Percentiles rank a stretch among this genome's conserved stretches.
Evolutionary conservation across 1,140 invertebrate species (phyloP).

Genomic region (Pseudobourletiella spinata): DNA sequence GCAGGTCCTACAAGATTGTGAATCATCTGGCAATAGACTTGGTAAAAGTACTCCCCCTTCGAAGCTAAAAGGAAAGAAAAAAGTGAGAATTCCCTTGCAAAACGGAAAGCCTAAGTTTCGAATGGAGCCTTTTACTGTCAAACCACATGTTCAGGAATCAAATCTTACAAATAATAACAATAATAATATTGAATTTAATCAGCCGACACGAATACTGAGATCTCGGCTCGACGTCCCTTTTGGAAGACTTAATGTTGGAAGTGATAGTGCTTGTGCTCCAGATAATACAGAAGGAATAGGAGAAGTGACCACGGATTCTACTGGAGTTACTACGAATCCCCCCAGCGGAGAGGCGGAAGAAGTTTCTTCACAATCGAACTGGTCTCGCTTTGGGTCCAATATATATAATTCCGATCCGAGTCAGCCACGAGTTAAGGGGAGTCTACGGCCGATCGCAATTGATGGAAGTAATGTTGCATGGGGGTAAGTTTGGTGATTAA

Average conservation of each 20-base stretch:
- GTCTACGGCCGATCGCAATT: conserved; percentile 69
- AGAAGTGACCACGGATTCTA: background rate
- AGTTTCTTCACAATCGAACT: background rate
- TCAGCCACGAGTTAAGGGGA: background rate
- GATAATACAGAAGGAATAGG: background rate
- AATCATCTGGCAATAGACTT: no score
- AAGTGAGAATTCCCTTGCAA: no score
- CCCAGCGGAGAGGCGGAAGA: no score
- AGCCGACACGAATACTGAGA: background rate
- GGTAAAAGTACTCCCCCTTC: no score
- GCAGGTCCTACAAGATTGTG: no score
- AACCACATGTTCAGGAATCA: no score
- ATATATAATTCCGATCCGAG: background rate
- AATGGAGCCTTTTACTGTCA: no score
- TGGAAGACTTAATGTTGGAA: background rate
- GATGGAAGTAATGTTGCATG: conserved; percentile 97
- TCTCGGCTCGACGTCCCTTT: background rate
- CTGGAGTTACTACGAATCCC: no score
- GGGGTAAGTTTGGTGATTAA: conserved; percentile 56
- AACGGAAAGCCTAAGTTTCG: no score
- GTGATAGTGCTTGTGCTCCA: background rate
- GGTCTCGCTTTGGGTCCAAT: background rate
- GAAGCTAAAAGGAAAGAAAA: no score
- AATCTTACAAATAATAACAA: no score
- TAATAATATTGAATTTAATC: no score